These are phyloP conservation scores for Misgurnus anguillicaudatus DNA, from an alignment of 2,113 vertebrate genomes.

Conservation along the genomic window DNA sequence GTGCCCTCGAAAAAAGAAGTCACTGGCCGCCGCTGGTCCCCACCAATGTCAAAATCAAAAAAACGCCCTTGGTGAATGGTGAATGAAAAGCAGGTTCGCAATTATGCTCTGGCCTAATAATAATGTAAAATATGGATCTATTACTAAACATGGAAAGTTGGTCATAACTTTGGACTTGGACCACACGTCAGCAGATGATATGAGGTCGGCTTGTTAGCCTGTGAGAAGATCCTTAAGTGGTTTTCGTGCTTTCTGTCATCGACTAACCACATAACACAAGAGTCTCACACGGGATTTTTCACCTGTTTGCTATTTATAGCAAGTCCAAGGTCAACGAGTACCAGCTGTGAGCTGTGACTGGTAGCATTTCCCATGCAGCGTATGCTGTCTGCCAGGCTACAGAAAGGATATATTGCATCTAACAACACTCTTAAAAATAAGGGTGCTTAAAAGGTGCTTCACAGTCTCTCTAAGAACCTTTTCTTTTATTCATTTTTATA, in stretches of 20 bases:
- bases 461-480: too few species aligned
- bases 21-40: too few species aligned
- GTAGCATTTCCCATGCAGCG: constrained; percentile 28
- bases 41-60: too few species aligned
- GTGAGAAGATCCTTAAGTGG: constrained; percentile 49
- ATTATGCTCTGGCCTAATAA: background rate
- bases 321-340: constrained; percentile 51
- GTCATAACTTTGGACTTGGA: constrained; percentile 34
- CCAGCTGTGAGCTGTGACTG: constrained; percentile 48
- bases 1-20: too few species aligned
- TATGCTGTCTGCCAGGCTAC: constrained; percentile 37
- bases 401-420: constrained; percentile 27
- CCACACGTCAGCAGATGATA: constrained; percentile 34
- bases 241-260: constrained; percentile 45
- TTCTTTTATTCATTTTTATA: too few species aligned
- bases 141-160: constrained; percentile 29
- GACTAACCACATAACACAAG: constrained; percentile 43
- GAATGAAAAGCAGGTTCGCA: too few species aligned
- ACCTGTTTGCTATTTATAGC: constrained; percentile 57
- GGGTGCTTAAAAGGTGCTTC: too few species aligned
- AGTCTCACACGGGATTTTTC: constrained; percentile 50
- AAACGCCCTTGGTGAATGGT: too few species aligned
- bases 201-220: constrained; percentile 33
- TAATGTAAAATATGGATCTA: background rate
- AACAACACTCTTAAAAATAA: background rate